phyloP scores from a whole-genome alignment of 1,140 invertebrate genomes.

The Euwallacea similis region DNA sequence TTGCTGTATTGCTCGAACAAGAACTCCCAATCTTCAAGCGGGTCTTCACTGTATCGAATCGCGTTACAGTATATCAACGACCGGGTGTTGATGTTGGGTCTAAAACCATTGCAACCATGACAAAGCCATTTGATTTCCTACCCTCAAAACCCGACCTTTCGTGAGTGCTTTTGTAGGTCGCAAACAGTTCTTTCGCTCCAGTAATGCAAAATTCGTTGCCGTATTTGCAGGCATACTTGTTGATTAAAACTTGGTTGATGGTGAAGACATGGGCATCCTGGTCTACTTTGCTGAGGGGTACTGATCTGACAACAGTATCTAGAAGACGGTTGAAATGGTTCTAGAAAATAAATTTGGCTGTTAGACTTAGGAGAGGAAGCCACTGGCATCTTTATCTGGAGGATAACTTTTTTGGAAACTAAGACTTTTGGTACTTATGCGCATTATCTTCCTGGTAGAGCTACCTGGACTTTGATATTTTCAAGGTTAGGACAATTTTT shows the following conservation, averaged over 20 bases:
- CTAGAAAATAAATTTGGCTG: too few species aligned
- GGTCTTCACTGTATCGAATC: slow-evolving; percentile 15
- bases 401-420: too few species aligned
- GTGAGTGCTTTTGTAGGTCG: slow-evolving; percentile 20
- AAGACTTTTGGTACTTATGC: too few species aligned
- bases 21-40: slow-evolving; percentile 15
- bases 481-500: too few species aligned
- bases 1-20: slow-evolving; percentile 21
- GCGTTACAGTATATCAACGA: slow-evolving; percentile 15
- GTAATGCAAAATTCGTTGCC: slow-evolving; percentile 56
- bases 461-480: too few species aligned
- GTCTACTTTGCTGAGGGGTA: slow-evolving; percentile 22
- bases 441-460: too few species aligned
- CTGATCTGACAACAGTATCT: slow-evolving; percentile 16
- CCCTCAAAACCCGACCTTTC: slow-evolving; percentile 15
- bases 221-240: slow-evolving; percentile 59
- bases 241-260: slow-evolving; percentile 52
- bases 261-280: slow-evolving; percentile 51
- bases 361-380: too few species aligned
- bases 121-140: too few species aligned
- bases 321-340: slow-evolving; percentile 16
- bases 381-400: too few species aligned
- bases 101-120: background rate
- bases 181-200: slow-evolving; percentile 48
- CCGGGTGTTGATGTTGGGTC: slow-evolving; percentile 17